Evolutionary conservation across 2,888 invertebrate genomes (phyloP), one percentile per base, ranked within the genome.

Genomic region (Apotomis capreana): DNA sequence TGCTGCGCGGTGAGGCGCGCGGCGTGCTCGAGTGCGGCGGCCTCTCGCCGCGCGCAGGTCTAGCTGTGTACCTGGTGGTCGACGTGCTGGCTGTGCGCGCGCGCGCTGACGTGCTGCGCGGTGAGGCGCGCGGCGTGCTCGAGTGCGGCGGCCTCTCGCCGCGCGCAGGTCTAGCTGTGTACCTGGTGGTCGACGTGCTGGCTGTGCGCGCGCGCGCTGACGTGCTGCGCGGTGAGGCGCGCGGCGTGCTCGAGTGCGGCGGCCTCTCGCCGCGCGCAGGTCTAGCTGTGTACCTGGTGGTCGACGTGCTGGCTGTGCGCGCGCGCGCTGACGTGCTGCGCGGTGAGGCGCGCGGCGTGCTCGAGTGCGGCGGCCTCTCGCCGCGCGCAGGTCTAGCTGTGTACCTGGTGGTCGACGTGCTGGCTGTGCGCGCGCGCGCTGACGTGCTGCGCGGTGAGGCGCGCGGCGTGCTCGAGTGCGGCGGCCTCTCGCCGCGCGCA

Each of bases 111-210:
- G 76, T 95, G 88, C 13, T 81, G 83, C 82, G 84, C 94, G 92
- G 78, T 94, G 80, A 92, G 84, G 95, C 94, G 73, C 88, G 88
- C 83, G 93, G 87, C 78, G 94, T 74, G 89, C 83, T 87, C 94
- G 82, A 82, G 81, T 76, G 96, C 96, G 63, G 95, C 95, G 8
- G 92, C 93, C 77, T 97, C 96, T 76, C 97, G 97, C 55, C 95
- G 95, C n/a, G 0, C n/a, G 40, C 40, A 40, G 5, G 40, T 40
- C 8, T 3, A 6, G 46, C 46, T 6, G 40, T 40, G 78, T 60
- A 60, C 60, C 60, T 60, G 60, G 15, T 60, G 13, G 44, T 13
- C 76, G 57, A 79, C 78, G 62, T 74, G 75, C 5, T 83, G 82
- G 0, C 83, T 77, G 49, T 77, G 70, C 5, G 80, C 15, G 44